Conservation (phyloP, 2,113 vertebrate species). For the Mastomys coucha region DNA sequence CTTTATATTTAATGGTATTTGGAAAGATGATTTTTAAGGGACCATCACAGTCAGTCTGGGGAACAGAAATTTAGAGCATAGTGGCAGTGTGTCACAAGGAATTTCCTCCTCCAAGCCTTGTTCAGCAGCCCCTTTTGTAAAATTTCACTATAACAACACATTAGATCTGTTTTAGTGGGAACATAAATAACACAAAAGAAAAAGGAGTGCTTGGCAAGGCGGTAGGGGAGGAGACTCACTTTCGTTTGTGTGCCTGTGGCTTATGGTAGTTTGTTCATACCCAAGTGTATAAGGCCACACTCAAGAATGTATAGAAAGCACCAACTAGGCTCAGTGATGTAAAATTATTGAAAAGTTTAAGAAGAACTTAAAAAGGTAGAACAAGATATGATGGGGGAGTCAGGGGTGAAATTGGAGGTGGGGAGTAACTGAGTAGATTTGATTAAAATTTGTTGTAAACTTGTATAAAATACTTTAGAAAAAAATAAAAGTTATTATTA, state of each 20-base stretch:
- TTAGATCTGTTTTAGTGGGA: background rate
- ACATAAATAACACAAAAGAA: background rate
- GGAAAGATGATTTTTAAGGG: background rate
- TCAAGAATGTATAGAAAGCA: background rate
- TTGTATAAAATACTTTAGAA: background rate
- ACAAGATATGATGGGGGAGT: background rate
- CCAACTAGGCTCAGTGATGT: background rate
- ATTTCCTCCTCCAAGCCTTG: background rate
- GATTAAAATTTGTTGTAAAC: background rate
- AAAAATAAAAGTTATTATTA: background rate
- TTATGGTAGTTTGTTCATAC: background rate
- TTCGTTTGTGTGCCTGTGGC: background rate
- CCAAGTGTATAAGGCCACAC: background rate
- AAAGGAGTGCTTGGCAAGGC: background rate
- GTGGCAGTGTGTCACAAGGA: background rate
- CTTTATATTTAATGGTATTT: background rate
- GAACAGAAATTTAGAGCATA: background rate
- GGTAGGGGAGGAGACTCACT: background rate
- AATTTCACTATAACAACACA: background rate
- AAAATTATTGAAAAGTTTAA: background rate
- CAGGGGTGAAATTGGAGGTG: background rate
- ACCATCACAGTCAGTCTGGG: background rate
- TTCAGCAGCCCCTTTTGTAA: background rate
- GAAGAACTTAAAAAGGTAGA: background rate
- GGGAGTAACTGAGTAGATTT: background rate